Percentiles rank a stretch among this genome's conserved stretches.
Evolutionary conservation across 2,888 invertebrate species (phyloP).

Genomic region (Azorinus chamasolen): DNA sequence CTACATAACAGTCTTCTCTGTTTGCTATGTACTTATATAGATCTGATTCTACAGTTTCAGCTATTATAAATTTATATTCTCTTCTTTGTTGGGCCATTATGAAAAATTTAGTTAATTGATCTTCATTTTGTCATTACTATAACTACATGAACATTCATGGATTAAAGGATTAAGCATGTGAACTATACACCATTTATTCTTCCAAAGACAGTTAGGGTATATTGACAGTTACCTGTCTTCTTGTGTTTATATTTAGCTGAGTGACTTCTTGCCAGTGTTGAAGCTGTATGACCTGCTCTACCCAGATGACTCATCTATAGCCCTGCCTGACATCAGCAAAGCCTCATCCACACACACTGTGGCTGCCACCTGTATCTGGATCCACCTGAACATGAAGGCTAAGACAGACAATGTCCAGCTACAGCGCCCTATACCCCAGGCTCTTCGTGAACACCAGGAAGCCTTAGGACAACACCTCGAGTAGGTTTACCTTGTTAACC

Average conservation of each 20-base stretch:
- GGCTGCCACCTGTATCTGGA: slow-evolving; percentile 98
- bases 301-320: slow-evolving; percentile 94
- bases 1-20: too few species aligned
- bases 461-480: slow-evolving; percentile 92
- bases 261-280: slow-evolving; percentile 95
- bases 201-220: too few species aligned
- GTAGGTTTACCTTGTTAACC: slow-evolving; percentile 58
- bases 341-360: slow-evolving; percentile 95
- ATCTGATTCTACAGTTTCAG: too few species aligned
- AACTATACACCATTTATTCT: too few species aligned
- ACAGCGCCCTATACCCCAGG: slow-evolving; percentile 92
- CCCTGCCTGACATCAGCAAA: slow-evolving; percentile 95
- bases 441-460: slow-evolving; percentile 93
- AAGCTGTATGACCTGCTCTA: slow-evolving; percentile 96
- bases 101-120: too few species aligned
- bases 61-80: too few species aligned
- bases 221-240: too few species aligned
- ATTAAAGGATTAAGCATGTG: too few species aligned
- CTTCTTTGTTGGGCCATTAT: too few species aligned
- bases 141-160: too few species aligned
- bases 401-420: slow-evolving; percentile 94
- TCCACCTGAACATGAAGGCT: slow-evolving; percentile 96
- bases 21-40: too few species aligned
- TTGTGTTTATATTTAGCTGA: slow-evolving; percentile 89
- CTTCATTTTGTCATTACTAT: too few species aligned